Percentiles rank a stretch among this genome's conserved stretches.
Conservation (phyloP, 2,888 invertebrate species). For the Uropetala carovei region DNA sequence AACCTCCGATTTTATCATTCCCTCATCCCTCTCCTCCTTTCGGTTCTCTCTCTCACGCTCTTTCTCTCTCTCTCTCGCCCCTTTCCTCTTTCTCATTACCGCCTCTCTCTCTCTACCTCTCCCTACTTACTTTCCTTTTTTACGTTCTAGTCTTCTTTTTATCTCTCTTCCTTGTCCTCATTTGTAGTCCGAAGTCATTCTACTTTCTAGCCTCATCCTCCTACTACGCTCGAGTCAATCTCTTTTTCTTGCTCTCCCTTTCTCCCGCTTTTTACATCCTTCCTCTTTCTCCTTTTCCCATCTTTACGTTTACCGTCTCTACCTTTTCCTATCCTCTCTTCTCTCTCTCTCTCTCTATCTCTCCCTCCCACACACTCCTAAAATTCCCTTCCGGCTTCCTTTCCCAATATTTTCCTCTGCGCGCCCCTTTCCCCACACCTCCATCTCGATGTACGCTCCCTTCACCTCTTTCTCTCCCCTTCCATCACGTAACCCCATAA, state of each 20-base stretch:
- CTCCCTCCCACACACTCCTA: background rate
- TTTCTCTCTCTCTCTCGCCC: background rate
- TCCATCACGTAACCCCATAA: background rate
- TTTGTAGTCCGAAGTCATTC: background rate
- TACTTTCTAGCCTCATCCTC: too few relatives aligned
- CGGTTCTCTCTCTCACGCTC: background rate
- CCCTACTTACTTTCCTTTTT: background rate
- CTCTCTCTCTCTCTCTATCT: background rate
- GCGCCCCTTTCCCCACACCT: too few relatives aligned
- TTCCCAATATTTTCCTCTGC: background rate
- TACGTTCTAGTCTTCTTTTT: background rate
- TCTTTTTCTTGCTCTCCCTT: slow-evolving; percentile 64
- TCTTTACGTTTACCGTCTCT: too few relatives aligned
- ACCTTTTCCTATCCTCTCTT: background rate
- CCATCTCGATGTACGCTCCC: too few relatives aligned
- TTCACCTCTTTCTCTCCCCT: too few relatives aligned
- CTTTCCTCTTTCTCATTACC: background rate
- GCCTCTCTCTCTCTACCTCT: background rate
- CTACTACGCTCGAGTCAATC: background rate
- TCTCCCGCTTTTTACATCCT: too few relatives aligned
- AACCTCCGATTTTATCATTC: background rate
- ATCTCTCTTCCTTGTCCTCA: background rate
- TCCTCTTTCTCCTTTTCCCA: background rate
- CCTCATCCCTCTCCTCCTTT: background rate
- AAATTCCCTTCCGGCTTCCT: background rate